Evolutionary conservation across 2,888 invertebrate species (phyloP).

Genomic region (Apamea sordens): DNA sequence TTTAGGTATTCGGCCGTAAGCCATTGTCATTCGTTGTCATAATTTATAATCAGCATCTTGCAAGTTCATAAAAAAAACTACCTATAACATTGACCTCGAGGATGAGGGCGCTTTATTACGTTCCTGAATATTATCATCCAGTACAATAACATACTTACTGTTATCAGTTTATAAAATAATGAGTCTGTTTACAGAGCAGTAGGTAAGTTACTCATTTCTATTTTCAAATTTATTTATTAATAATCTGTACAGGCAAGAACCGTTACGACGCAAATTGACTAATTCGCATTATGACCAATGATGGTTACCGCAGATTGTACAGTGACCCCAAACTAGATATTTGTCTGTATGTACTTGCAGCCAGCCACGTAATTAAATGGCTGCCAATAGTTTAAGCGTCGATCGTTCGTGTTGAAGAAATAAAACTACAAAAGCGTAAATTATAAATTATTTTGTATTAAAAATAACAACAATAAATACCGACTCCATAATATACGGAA

Average conservation of each 20-base stretch:
- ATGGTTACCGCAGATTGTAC: neutral
- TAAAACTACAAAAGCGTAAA: conserved; percentile 45
- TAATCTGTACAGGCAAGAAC: neutral
- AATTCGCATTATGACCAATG: no score
- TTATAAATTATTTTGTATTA: conserved; percentile 73
- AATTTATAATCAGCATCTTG: neutral
- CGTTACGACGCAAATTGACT: no score
- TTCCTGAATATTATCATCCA: conserved; percentile 37
- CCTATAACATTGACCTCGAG: conserved; percentile 10
- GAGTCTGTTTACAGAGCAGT: conserved; percentile 23
- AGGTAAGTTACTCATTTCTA: conserved; percentile 18
- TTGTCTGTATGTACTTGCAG: neutral
- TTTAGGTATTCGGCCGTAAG: neutral
- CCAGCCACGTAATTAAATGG: neutral
- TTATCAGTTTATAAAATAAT: conserved; percentile 49
- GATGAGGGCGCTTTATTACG: neutral
- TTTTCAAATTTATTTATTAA: neutral
- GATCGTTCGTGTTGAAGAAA: conserved; percentile 18
- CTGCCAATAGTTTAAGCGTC: neutral
- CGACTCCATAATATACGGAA: conserved; percentile 87
- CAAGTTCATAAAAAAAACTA: conserved; percentile 6
- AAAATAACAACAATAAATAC: conserved; percentile 86
- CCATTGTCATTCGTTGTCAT: neutral
- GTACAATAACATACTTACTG: conserved; percentile 36
- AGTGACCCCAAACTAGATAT: neutral